Conservation (phyloP, 2,797 vertebrate genomes). For the Aselliscus stoliczkanus region DNA sequence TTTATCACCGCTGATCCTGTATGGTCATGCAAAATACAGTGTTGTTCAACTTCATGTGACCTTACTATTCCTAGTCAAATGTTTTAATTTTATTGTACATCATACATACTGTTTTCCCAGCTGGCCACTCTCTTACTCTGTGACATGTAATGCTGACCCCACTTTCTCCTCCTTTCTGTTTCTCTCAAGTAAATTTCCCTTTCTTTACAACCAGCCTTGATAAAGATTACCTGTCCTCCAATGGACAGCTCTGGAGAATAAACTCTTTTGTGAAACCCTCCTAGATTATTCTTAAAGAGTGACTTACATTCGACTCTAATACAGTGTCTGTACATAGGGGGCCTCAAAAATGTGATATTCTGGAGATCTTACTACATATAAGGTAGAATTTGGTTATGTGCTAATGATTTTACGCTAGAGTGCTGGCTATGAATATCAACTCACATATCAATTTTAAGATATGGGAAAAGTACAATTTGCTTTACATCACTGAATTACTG, state of each 20-base stretch:
- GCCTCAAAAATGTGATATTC: not conserved
- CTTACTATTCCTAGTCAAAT: not conserved
- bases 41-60: not conserved
- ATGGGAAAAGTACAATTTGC: not conserved
- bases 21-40: not conserved
- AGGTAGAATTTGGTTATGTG: not conserved
- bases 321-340: not conserved
- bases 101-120: not conserved
- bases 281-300: not conserved
- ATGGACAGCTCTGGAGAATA: not conserved
- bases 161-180: not conserved
- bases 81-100: conserved; percentile 8
- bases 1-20: not conserved
- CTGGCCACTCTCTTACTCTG: not conserved
- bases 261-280: not conserved
- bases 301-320: not conserved
- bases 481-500: not conserved
- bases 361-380: not conserved
- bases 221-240: not conserved
- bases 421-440: not conserved
- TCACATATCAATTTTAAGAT: not conserved
- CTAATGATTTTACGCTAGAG: not conserved
- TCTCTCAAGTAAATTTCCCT: not conserved
- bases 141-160: not conserved
- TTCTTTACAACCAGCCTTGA: not conserved